These are phyloP conservation scores for Anarrhichthys ocellatus DNA, from an alignment of 2,113 vertebrate genomes.

Conservation along the genomic window DNA sequence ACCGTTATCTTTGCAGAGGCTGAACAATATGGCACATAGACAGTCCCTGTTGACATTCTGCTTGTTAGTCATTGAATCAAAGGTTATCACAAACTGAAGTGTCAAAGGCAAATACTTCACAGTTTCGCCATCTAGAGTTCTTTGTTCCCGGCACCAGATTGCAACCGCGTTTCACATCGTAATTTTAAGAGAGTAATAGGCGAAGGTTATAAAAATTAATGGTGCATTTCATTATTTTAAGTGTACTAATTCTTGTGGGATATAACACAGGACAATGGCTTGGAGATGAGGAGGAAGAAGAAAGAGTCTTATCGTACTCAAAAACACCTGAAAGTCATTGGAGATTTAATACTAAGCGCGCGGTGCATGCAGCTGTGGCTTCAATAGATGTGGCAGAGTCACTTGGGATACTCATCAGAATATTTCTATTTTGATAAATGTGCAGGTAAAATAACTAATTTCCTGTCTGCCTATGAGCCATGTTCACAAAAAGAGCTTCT, in stretches of 20 bases:
- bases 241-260: conserved; percentile 34
- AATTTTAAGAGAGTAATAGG: conserved; percentile 36
- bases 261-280: conserved; percentile 46
- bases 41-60: conserved; percentile 35
- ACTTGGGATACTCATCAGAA: conserved; percentile 68
- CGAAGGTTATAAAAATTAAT: conserved; percentile 45
- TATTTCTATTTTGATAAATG: conserved; percentile 79
- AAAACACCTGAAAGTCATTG: conserved; percentile 67
- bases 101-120: conserved; percentile 47
- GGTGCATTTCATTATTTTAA: conserved; percentile 53
- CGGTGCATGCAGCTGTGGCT: conserved; percentile 60
- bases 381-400: conserved; percentile 57
- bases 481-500: conserved; percentile 56
- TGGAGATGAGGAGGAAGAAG: conserved; percentile 28
- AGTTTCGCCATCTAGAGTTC: conserved; percentile 31
- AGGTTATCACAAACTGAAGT: conserved; percentile 61
- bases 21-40: conserved; percentile 28
- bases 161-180: background rate
- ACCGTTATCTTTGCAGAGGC: conserved; percentile 32
- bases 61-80: conserved; percentile 58
- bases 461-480: conserved; percentile 72
- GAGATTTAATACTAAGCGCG: conserved; percentile 52
- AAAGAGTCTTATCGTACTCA: conserved; percentile 28
- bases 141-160: conserved; percentile 22
- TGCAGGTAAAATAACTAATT: conserved; percentile 72